phyloP scores from a whole-genome alignment of 2,888 invertebrate species.

The Hemithea aestivaria region DNA sequence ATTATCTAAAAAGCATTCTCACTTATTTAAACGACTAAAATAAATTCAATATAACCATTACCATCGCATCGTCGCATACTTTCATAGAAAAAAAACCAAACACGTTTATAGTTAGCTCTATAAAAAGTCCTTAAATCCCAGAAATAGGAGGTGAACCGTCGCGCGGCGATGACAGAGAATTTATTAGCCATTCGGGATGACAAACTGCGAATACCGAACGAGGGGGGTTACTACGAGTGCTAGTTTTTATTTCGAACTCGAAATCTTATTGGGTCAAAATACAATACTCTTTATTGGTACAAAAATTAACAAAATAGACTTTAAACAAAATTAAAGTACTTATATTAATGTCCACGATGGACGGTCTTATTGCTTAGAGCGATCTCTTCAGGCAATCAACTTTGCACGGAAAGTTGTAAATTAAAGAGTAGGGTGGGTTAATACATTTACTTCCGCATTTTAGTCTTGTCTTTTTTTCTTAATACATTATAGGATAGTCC shows the following conservation, averaged over 20 bases:
- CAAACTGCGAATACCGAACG: constrained; percentile 59
- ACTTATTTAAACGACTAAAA: constrained; percentile 15
- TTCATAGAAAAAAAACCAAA: constrained; percentile 20
- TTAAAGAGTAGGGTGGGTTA: no score
- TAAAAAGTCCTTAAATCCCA: constrained; percentile 37
- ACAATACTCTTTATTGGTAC: no score
- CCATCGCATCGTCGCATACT: constrained; percentile 20
- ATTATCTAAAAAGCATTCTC: not conserved
- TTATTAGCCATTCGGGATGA: constrained; percentile 74
- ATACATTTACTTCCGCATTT: no score
- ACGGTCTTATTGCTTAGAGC: no score
- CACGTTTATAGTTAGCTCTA: constrained; percentile 14
- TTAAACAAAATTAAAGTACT: no score
- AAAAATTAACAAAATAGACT: no score
- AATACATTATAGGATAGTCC: no score
- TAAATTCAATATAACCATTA: constrained; percentile 20
- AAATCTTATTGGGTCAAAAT: no score
- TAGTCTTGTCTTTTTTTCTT: no score
- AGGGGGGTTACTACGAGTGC: constrained; percentile 6
- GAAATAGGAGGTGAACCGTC: constrained; percentile 59
- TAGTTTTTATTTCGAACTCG: constrained; percentile 18
- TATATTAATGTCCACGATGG: no score
- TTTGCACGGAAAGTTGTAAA: no score
- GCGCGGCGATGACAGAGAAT: constrained; percentile 69
- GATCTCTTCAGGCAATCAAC: no score